Base-by-base conservation (phyloP, 2,888 invertebrate genomes). In the Metallyticus violacea region DNA sequence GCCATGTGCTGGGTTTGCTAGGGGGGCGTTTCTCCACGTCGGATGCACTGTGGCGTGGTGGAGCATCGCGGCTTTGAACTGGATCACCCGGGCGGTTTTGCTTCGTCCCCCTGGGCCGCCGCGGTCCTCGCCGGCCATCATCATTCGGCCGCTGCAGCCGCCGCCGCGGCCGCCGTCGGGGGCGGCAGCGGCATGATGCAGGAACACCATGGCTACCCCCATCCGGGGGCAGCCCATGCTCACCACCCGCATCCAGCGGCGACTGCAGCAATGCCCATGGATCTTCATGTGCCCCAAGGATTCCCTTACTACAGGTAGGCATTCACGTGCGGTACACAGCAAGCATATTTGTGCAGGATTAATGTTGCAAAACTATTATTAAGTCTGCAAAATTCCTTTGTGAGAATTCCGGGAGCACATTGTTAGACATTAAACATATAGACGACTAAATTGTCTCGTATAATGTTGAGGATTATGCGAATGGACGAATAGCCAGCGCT, bases 221-320 rank as follows among this genome's bases (percentile, higher is more conserved):
- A 90, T 90, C 87, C 89, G 90, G 90, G 93, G 93, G 88, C 94
- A 94, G 91, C 94, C 94, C 89, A 94, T 94, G 89, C 92, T 92
- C 26, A 93, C 93, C 90, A 91, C 86, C 85, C 87, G 85, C 78
- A 85, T 87, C 79, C 85, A 7, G 84, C 88, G 28, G 88, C 90
- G 81, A 88, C 89, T 81, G 89, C 89, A 85, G 91, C 92, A 86
- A 95, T 96, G 95, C 97, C 97, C 85, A 97, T 97, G 97, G 97
- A 97, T 92, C 94, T 97, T 90, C 97, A 97, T 92, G 97, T 97
- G 92, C 96, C 97, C 85, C 97, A 97, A 92, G 97, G 96, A 90
- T 97, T 97, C 92, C 97, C 97, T 87, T 97, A 97, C 93, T 97
- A 97, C 93, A 96, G 97, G 97, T 97, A 91, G 93, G 95, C 93